Evolutionary conservation across 2,888 invertebrate species (phyloP).

Genomic region (Pemphredon lugubris): DNA sequence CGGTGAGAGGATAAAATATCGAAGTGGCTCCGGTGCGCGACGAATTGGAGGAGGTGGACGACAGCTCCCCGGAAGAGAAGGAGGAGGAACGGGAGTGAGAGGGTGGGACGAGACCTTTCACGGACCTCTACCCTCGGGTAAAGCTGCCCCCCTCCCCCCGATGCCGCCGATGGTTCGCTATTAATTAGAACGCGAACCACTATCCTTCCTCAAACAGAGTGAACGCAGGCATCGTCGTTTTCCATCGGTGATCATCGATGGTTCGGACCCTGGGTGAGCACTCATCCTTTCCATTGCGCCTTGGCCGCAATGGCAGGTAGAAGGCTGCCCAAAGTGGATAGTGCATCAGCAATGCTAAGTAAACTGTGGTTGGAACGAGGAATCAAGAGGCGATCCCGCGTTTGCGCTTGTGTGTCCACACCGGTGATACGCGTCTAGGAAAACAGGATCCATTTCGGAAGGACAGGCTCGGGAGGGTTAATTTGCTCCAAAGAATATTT

Average conservation of each 20-base stretch:
- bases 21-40: slow-evolving; percentile 1
- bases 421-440: background rate
- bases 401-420: slow-evolving; percentile 6
- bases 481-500: no score
- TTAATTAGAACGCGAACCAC: slow-evolving; percentile 59
- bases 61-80: background rate
- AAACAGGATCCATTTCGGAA: no score
- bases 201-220: slow-evolving; percentile 62
- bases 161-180: slow-evolving; percentile 54
- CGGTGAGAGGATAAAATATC: slow-evolving; percentile 41
- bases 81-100: no score
- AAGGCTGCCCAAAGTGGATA: slow-evolving; percentile 56
- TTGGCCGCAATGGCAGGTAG: slow-evolving; percentile 28
- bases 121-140: slow-evolving; percentile 15
- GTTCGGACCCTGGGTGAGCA: slow-evolving; percentile 15
- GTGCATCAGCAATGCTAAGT: slow-evolving; percentile 79
- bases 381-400: slow-evolving; percentile 32
- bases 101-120: slow-evolving; percentile 49
- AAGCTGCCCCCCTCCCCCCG: slow-evolving; percentile 33
- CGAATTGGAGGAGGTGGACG: no score
- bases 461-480: no score
- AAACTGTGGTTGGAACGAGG: slow-evolving; percentile 71
- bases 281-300: slow-evolving; percentile 17
- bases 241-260: slow-evolving; percentile 51
- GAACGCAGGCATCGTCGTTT: slow-evolving; percentile 26